Evolutionary conservation across 2,797 vertebrate genomes (phyloP), one percentile per base, ranked within the genome.

Genomic region (Zalophus californianus): DNA sequence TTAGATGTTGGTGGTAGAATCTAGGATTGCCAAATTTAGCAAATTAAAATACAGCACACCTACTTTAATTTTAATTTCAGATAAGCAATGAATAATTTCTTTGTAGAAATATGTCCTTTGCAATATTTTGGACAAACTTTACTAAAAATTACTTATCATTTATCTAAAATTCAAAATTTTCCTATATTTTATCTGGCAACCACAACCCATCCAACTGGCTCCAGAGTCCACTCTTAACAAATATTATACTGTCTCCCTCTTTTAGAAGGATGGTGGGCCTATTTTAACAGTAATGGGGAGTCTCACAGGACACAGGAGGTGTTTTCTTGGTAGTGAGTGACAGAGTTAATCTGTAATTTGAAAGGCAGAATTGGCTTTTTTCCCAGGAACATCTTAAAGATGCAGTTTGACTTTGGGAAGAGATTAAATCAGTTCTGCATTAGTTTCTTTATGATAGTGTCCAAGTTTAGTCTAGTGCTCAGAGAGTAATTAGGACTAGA

Each of bases 361-460:
- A 91, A 7, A 90, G 15, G 80, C 48, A 72, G 21, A 90, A 82
- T 64, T 90, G 75, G 10, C 27, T 62, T 91, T 54, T 50, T 77
- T 38, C 66, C 62, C n/a, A 60, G 20, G n/a, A 73, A 50, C 27
- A 62, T 85, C 82, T 94, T 75, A 70, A 58, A 89, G 44, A 84
- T 50, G 9, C 66, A 90, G 79, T 10, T 85, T 92, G 48, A 52
- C 54, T 92, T 95, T 82, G 60, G 32, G 7, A 35, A 83, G 52
- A 90, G 48, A 91, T 70, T 86, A 82, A 93, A 82, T 82, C 23
- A 77, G 56, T 27, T 95, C 72, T 86, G 52, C 29, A 66, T 21
- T 85, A n/a, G 21, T 54, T 87, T 84, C 13, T 77, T 78, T 86
- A 82, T 48, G 38, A 25, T 77, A 60, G 27, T 78, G 54, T 72